A percentile compares a stretch with the other conserved stretches of the same genome.
Evolutionary conservation across 2,888 invertebrate species (phyloP).

Genomic region (Drosophila niveifrons): DNA sequence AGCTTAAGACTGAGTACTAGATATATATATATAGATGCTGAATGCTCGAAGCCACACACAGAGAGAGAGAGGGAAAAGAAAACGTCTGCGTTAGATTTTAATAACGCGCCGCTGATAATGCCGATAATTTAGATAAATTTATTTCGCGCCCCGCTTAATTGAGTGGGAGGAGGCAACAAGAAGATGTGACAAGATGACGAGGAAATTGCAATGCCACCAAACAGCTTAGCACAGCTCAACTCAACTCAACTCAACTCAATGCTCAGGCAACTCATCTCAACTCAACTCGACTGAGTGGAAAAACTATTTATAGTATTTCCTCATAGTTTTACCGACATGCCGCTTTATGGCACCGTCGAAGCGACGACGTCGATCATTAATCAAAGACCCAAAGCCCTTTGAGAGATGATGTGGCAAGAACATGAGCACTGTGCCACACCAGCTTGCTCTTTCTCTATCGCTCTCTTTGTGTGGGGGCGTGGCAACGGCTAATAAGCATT

Average conservation of each 20-base stretch:
- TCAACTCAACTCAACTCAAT: background rate
- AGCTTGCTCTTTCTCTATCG: background rate
- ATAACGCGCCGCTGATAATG: conserved; percentile 66
- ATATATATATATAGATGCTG: background rate
- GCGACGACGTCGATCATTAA: conserved; percentile 61
- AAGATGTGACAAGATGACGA: conserved; percentile 30
- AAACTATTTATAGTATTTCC: conserved; percentile 27
- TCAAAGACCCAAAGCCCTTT: conserved; percentile 55
- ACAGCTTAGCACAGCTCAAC: conserved; percentile 7
- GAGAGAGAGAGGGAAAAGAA: background rate
- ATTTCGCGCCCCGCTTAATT: conserved; percentile 73
- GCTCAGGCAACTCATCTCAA: background rate
- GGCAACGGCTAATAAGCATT: conserved; percentile 44
- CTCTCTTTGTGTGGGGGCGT: conserved; percentile 30
- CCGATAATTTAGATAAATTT: conserved; percentile 80
- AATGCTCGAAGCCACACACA: too few species aligned
- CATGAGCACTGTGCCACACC: background rate
- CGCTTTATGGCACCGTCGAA: conserved; percentile 69
- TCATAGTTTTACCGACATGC: conserved; percentile 20
- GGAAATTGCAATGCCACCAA: conserved; percentile 44
- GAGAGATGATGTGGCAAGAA: conserved; percentile 45
- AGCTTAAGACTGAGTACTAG: background rate
- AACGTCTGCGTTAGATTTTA: conserved; percentile 64
- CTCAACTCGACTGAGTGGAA: conserved; percentile 3
- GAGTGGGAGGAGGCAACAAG: conserved; percentile 32